phyloP scores from a whole-genome alignment of 2,888 invertebrate species.

The Pristionchus maxplancki region DNA sequence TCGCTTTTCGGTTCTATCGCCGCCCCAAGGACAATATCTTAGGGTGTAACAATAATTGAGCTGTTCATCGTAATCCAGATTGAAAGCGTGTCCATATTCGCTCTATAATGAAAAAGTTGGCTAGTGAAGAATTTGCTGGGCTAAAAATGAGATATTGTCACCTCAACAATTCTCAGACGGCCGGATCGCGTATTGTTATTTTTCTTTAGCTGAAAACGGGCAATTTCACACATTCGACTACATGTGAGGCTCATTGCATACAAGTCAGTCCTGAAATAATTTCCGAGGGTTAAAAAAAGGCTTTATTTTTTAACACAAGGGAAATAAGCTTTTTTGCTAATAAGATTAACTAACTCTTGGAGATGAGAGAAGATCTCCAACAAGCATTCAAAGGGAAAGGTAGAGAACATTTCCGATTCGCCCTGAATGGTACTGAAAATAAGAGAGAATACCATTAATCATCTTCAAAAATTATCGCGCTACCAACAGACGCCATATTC shows the following conservation, averaged over 20 bases:
- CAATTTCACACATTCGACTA: background rate
- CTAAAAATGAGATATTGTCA: background rate
- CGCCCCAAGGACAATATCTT: background rate
- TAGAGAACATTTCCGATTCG: too few species aligned
- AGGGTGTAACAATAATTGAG: background rate
- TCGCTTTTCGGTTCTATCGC: background rate
- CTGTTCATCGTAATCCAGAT: background rate
- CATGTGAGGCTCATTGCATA: background rate
- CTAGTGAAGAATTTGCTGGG: too few species aligned
- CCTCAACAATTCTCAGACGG: background rate
- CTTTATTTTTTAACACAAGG: too few species aligned
- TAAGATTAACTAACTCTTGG: too few species aligned
- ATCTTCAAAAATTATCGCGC: too few species aligned
- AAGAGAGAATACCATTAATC: too few species aligned
- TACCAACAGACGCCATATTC: too few species aligned
- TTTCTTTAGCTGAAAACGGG: background rate
- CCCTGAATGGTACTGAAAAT: too few species aligned
- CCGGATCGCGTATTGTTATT: background rate
- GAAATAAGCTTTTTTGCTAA: background rate
- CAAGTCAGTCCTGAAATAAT: background rate
- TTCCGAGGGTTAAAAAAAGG: too few species aligned
- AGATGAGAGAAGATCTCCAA: too few species aligned
- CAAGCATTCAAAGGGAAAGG: too few species aligned
- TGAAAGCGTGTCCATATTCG: background rate
- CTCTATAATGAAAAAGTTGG: background rate